phyloP scores from a whole-genome alignment of 2,888 invertebrate genomes.

The Nephrotoma flavescens region DNA sequence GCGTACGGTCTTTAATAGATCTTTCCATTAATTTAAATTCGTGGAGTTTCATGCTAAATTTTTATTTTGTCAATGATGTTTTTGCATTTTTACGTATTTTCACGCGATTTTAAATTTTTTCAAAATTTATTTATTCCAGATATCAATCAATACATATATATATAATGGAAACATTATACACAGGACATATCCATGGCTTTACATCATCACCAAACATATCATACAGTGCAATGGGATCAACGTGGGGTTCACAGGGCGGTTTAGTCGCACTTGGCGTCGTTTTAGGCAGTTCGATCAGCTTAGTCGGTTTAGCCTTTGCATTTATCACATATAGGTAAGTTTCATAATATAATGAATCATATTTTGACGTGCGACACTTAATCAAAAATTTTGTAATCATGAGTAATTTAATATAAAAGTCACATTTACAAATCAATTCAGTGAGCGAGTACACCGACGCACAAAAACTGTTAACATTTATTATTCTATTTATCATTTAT shows the following conservation, averaged over 20 bases:
- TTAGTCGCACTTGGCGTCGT: constrained; percentile 48
- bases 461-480: neutral
- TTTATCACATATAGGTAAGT: constrained; percentile 54
- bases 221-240: constrained; percentile 14
- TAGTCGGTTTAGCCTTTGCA: constrained; percentile 51
- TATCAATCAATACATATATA: neutral
- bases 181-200: constrained; percentile 19
- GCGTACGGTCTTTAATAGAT: too few species aligned
- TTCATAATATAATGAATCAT: neutral
- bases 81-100: neutral
- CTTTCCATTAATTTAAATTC: too few species aligned
- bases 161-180: constrained; percentile 19
- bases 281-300: constrained; percentile 46
- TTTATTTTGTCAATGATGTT: too few species aligned
- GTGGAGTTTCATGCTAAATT: too few species aligned
- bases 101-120: neutral
- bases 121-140: neutral
- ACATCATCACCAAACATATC: constrained; percentile 15
- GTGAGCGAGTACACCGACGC: neutral
- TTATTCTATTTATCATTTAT: neutral
- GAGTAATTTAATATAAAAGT: neutral
- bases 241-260: constrained; percentile 37
- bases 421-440: neutral
- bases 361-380: neutral
- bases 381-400: neutral